Conservation (phyloP, 2,888 invertebrate species). For the Aspidapion aeneum region DNA sequence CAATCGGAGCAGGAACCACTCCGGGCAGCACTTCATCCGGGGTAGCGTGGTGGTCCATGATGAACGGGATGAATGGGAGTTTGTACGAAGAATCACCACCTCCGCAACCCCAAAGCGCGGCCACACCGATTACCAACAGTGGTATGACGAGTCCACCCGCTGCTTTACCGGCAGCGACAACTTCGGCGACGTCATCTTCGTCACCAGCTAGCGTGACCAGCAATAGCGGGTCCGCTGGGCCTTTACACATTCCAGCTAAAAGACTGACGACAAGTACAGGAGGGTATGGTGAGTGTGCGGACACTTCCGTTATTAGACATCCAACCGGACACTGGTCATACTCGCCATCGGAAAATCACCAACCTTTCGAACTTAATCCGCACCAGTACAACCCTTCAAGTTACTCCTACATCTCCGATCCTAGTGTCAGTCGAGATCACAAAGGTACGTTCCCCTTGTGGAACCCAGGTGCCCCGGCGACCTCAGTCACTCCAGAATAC, state of each 20-base stretch:
- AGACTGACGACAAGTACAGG: slow-evolving; percentile 54
- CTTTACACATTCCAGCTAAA: slow-evolving; percentile 90
- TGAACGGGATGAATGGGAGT: slow-evolving; percentile 78
- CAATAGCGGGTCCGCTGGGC: slow-evolving; percentile 69
- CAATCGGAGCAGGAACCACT: slow-evolving; percentile 67
- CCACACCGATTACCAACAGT: slow-evolving; percentile 55
- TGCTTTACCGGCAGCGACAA: slow-evolving; percentile 55
- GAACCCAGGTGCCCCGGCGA: slow-evolving; percentile 59
- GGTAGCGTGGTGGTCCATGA: slow-evolving; percentile 82
- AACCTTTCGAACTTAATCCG: slow-evolving; percentile 55
- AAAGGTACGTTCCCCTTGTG: slow-evolving; percentile 63
- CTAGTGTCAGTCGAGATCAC: slow-evolving; percentile 56
- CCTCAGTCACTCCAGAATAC: slow-evolving; percentile 58
- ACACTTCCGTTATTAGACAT: slow-evolving; percentile 65
- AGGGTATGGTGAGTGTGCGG: slow-evolving; percentile 54
- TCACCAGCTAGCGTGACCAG: slow-evolving; percentile 59
- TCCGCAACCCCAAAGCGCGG: slow-evolving; percentile 52
- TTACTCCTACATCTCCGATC: slow-evolving; percentile 71
- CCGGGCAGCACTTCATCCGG: slow-evolving; percentile 62
- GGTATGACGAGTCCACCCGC: slow-evolving; percentile 50
- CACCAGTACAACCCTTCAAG: slow-evolving; percentile 74
- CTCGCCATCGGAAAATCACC: slow-evolving; percentile 60
- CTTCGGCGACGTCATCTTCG: slow-evolving; percentile 63
- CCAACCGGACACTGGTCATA: slow-evolving; percentile 61
- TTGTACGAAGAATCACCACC: slow-evolving; percentile 66